Evolutionary conservation across 2,113 vertebrate genomes (phyloP), one percentile per base, ranked within the genome.

Genomic region (Sarotherodon lohbergeri): DNA sequence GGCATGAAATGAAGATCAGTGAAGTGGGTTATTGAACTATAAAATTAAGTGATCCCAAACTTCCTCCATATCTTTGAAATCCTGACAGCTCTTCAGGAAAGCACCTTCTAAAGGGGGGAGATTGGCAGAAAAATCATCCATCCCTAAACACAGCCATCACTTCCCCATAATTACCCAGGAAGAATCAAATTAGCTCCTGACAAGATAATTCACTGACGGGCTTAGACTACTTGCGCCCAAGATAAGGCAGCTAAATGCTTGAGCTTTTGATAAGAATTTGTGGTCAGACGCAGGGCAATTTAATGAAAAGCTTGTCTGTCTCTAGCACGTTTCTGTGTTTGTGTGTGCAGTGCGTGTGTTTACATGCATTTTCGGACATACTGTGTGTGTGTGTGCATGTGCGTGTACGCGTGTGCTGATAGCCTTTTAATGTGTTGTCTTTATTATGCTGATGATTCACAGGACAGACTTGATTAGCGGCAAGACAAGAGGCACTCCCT

Each of bases 131-230:
- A 80, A 86, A 86, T 48, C 92, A 88, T 86, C 86, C 88, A 54
- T 91, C 88, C 86, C 73, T 92, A 93, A 94, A 95, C 91, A 92
- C 87, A 93, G 78, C 90, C 93, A 91, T 94, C 88, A 91, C 93
- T 93, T 95, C 80, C 84, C 88, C 89, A 91, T 95, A 96, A 96
- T 96, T 95, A 95, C 93, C 85, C 88, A 80, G 86, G 88, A 95
- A 95, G 93, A 96, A 95, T 95, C 90, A 95, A 94, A 96, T 96
- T 93, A 95, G 91, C 90, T 84, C 39, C 93, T 94, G 93, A 96
- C 95, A 93, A 95, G 94, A 95, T 95, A 94, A 96, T 95, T 94
- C 92, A 95, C 88, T 81, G 71, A 90, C 86, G 89, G 90, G 78
- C 73, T 83, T n/a, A 57, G 91, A 91, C 90, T 80, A 3, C 85